phyloP scores from a whole-genome alignment of 2,113 vertebrate genomes.

The Proteles cristata region DNA sequence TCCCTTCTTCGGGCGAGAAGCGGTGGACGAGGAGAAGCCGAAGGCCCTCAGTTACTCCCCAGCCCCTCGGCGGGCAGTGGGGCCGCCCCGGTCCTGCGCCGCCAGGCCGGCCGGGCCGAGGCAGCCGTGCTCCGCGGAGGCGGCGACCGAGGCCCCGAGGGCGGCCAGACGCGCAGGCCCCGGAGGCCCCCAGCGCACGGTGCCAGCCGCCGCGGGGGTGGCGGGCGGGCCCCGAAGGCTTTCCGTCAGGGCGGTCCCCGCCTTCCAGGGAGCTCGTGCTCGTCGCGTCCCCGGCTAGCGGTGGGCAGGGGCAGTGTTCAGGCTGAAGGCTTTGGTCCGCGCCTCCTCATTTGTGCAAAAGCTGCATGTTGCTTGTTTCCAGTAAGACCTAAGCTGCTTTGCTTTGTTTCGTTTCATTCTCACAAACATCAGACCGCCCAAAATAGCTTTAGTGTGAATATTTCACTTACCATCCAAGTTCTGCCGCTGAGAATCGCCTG shows the following conservation, averaged over 20 bases:
- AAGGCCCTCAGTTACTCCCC: too few relatives aligned
- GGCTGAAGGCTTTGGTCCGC: background rate
- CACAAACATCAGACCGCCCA: background rate
- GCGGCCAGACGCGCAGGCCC: background rate
- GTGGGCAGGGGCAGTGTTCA: background rate
- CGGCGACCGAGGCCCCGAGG: background rate
- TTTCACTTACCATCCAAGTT: background rate
- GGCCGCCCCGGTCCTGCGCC: too few relatives aligned
- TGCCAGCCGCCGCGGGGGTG: background rate
- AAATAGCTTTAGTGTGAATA: background rate
- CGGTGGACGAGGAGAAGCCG: too few relatives aligned
- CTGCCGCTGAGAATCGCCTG: background rate
- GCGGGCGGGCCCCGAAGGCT: background rate
- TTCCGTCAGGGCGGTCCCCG: slow-evolving; percentile 14
- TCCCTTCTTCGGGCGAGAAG: too few relatives aligned
- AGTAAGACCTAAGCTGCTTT: background rate
- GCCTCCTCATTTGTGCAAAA: background rate
- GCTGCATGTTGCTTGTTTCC: background rate
- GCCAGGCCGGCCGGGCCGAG: too few relatives aligned
- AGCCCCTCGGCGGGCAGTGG: too few relatives aligned
- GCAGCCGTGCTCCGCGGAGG: background rate
- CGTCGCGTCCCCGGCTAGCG: too few relatives aligned
- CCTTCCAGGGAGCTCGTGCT: background rate
- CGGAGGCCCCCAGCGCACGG: background rate
- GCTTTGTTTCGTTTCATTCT: background rate